Evolutionary conservation across 2,797 vertebrate species (phyloP), one percentile per base, ranked within the genome.

Genomic region (Alauda arvensis): DNA sequence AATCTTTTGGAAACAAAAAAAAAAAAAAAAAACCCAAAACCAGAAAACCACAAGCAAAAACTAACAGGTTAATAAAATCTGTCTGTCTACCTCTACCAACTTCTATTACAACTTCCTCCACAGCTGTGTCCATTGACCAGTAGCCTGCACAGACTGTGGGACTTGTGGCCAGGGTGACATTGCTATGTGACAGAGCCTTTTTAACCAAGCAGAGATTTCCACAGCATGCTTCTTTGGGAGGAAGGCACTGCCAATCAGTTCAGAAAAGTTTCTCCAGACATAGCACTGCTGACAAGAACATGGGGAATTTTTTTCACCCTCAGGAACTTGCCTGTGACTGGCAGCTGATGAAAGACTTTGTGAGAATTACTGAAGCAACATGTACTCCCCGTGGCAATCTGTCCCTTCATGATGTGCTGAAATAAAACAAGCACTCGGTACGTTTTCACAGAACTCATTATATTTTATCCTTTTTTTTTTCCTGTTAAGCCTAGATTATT

Each of bases 1-100:
- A 77, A 60, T 43, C 25, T 33, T 43, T 34, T 0, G 3, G 0
- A 24, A n/a, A 39, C 6, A 9, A 20, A 46, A 6, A 7, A 4
- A 1, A 4, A 20, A 6, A 25, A 4, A 8, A 51, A 29, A 14
- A 16, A 42, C 4, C 25, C 18, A 26, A 46, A 53, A 4, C 3
- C 4, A 40, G 17, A 46, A 29, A 63, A 10, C 4, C 7, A 14
- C 25, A 53, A 60, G 3, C 8, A 71, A 31, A 8, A 14, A 23
- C 0, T 17, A 42, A 6, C 3, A 42, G 25, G 15, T 65, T 56
- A 13, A 52, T 39, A 70, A 83, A 79, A 70, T 42, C 39, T 60
- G 9, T 34, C 26, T 14, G 9, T 34, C 26, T 14, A 42, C 26
- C 24, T 66, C 39, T 66, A 63, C 4, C 37, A 29, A 3, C 9